Evolutionary conservation across 2,113 vertebrate genomes (phyloP), one percentile per base, ranked within the genome.

Genomic region (Chelonoidis abingdonii): DNA sequence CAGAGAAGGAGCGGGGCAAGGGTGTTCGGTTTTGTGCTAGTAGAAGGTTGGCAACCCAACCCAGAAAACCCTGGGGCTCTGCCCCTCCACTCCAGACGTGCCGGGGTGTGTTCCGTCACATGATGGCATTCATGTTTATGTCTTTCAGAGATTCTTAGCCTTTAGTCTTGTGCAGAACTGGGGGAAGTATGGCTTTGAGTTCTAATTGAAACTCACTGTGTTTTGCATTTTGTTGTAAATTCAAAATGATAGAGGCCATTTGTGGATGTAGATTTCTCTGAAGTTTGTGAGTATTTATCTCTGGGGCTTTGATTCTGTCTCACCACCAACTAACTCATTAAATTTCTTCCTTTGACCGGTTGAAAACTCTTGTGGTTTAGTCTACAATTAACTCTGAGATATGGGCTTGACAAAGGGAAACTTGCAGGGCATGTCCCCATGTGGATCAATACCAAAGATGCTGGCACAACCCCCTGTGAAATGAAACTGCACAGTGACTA

Each of bases 401-500:
- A 0, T 4, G 76, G 10, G 54, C 94, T 89, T 95, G 86, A 89
- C 82, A 54, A 84, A 17, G 54, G 79, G 90, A 47, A n/a, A 50
- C 86, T 96, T 87, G 69, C 19, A 17, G 92, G 88, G 25, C 86
- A 6, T 50, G 65, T 3, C 65, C 41, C 50, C 49, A 49, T 65
- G 84, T 86, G 84, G 86, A 88, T 82, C 84, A 95, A 93, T 93
- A 82, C 88, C 87, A 3, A 6, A 72, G 50, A 80, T 83, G 88
- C 57, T 93, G 95, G 88, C 84, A 75, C 90, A 95, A 93, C 11
- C 84, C 59, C 54, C 86, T 87, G 7, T 92, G 80, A 92, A 94
- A 86, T 88, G 82, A 91, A 97, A 93, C 81, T 95, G 86, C 93
- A 91, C 95, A 94, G 90, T 94, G 19, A 72, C n/a, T 72, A 95